Evolutionary conservation across 2,888 invertebrate genomes (phyloP), one percentile per base, ranked within the genome.

Genomic region (Helleia helle): DNA sequence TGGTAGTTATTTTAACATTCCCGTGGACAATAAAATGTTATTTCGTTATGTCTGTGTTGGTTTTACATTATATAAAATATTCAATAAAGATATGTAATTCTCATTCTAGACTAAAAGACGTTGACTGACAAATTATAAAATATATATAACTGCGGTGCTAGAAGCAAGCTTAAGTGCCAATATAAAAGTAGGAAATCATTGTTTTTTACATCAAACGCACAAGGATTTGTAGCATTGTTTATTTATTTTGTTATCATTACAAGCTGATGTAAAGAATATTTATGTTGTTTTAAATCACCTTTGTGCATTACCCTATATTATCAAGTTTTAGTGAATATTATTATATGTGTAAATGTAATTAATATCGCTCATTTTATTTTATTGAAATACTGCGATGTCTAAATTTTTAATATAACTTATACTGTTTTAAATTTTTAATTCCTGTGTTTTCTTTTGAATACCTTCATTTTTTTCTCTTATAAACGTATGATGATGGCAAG

Each of bases 371-470:
- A n/a, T n/a, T n/a, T n/a, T n/a, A n/a, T n/a, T n/a, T n/a, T n/a
- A n/a, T n/a, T n/a, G n/a, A n/a, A n/a, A n/a, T n/a, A n/a, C n/a
- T n/a, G n/a, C n/a, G n/a, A n/a, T n/a, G n/a, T 38, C 48, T 51
- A 45, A 61, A 52, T 52, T 55, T 56, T 65, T 59, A 63, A 55
- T 62, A 64, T 59, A 68, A 71, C 73, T 65, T 72, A 73, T 72
- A 72, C 64, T 62, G 59, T 61, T 63, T 59, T 56, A 53, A 65
- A 54, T 25, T 25, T 41, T 46, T 48, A 13, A 18, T 54, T 44
- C 47, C 41, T 54, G 39, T 51, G 42, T 42, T 34, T 42, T 30
- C 36, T 17, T 43, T n/a, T n/a, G n/a, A n/a, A n/a, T 29, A 37
- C 39, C 6, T 2, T 22, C 26, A 15, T 11, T n/a, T n/a, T n/a